These are phyloP conservation scores for Drosophila melanica DNA, from an alignment of 1,140 invertebrate genomes.

Conservation along the genomic window DNA sequence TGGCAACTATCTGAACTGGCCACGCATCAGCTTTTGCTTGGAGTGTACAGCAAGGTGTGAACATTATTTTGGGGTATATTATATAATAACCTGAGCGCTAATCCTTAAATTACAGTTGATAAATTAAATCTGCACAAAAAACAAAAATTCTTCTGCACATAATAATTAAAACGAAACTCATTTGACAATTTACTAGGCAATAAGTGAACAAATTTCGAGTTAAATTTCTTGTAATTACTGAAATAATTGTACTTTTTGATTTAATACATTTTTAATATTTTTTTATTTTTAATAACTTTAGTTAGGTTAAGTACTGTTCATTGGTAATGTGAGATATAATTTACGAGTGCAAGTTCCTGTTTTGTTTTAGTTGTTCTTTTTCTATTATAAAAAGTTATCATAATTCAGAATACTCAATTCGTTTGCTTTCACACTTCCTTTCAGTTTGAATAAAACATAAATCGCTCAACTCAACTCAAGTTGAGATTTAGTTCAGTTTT, in stretches of 20 bases:
- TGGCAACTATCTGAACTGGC: slow-evolving; percentile 11
- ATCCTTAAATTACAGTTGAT: not conserved
- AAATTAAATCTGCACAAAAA: not conserved
- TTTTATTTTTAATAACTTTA: not conserved
- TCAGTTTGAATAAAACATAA: slow-evolving; percentile 25
- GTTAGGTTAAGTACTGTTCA: not conserved
- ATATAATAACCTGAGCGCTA: not conserved
- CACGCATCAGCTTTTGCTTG: slow-evolving; percentile 15
- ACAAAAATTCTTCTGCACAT: too few relatives aligned
- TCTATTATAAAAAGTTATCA: not conserved
- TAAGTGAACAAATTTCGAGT: not conserved
- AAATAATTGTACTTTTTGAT: not conserved
- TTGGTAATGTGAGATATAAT: too few relatives aligned
- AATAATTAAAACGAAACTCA: too few relatives aligned
- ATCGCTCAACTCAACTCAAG: slow-evolving; percentile 37
- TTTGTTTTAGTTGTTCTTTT: too few relatives aligned
- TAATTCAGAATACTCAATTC: not conserved
- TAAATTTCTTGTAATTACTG: too few relatives aligned
- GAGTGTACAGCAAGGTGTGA: slow-evolving; percentile 2
- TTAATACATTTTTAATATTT: too few relatives aligned
- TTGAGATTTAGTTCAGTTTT: slow-evolving; percentile 27
- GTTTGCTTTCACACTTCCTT: slow-evolving; percentile 17
- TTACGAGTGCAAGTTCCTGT: too few relatives aligned
- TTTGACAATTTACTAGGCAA: not conserved
- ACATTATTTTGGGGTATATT: not conserved